Evolutionary conservation across 2,797 vertebrate genomes (phyloP).

Genomic region (Rhynchotus rufescens): DNA sequence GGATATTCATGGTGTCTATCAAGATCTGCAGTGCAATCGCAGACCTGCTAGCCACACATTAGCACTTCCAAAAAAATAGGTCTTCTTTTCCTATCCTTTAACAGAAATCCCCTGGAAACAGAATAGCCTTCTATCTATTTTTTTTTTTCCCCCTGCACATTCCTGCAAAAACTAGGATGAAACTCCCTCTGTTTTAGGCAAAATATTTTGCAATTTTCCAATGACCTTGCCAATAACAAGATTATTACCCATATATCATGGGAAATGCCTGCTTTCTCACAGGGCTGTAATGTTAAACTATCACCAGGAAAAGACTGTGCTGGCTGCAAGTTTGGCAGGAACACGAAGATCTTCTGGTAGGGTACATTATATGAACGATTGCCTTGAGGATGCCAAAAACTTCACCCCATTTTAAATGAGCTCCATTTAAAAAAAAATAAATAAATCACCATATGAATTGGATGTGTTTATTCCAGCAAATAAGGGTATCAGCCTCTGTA

Average conservation of each 20-base stretch:
- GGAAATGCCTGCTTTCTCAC: conserved; percentile 74
- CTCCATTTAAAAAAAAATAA: conserved; percentile 4
- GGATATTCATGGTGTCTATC: neutral
- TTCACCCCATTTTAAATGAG: conserved; percentile 62
- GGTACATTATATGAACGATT: conserved; percentile 63
- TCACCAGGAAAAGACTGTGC: conserved; percentile 57
- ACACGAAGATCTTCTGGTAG: conserved; percentile 63
- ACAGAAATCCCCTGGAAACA: conserved; percentile 31
- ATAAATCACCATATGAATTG: conserved; percentile 32
- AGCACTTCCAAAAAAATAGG: conserved; percentile 16
- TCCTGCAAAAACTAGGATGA: conserved; percentile 62
- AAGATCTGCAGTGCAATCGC: neutral
- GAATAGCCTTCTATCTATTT: neutral
- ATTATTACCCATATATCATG: conserved; percentile 69
- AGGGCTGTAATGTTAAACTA: conserved; percentile 58
- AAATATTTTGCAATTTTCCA: conserved; percentile 76
- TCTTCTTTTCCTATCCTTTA: neutral
- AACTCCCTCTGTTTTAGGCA: conserved; percentile 67
- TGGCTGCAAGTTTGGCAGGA: conserved; percentile 64
- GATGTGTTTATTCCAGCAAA: conserved; percentile 42
- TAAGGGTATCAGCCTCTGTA: conserved; percentile 1
- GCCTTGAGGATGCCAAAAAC: conserved; percentile 57
- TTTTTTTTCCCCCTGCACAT: neutral
- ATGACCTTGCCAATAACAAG: conserved; percentile 65
- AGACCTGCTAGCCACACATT: neutral